Base-by-base conservation (phyloP, 2,888 invertebrate species). In the Lottia scabra region DNA sequence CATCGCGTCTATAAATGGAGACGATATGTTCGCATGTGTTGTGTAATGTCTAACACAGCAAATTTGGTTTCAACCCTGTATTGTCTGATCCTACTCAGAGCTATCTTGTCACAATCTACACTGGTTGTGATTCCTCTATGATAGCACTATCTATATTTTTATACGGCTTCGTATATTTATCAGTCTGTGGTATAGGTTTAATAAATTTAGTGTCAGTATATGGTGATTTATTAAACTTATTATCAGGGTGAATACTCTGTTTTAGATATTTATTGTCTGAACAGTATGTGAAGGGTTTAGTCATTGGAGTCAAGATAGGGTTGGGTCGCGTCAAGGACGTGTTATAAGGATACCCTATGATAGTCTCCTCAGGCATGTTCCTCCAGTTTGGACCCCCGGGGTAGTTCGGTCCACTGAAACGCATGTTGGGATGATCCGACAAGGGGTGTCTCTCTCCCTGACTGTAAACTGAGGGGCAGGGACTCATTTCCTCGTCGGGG, bases 401-500 rank as follows among this genome's bases (percentile, higher is more conserved):
- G 56, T 43, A 72, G 62, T 71, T 71, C 27, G 46, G 27, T 46
- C 44, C 26, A 26, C 48, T 30, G 43, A 46, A 43, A 16, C 38
- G 46, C 43, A 63, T 38, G 38, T 38, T 38, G 38, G 38, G 38
- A 1, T 43, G 56, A 30, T 71, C 71, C 8, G 45, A 56, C 10
- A 63, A 26, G 2, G 67, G 71, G 45, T 67, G 67, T 15, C 67
- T 67, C 64, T 71, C 67, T 27, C 65, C 70, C 10, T 45, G 65
- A 63, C 30, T 70, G 70, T 30, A 64, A 63, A 64, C 62, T 44
- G 64, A 69, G 27, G 68, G 73, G 66, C 77, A 79, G 16, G 76
- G 75, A 70, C 75, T 75, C 1, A 76, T 74, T 56, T 80, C 80
- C 16, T 78, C 79, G 63, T 81, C 80, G 1, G 79, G 72, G 62